Evolutionary conservation across 1,140 invertebrate genomes (phyloP).

Genomic region (Radopholus similis): DNA sequence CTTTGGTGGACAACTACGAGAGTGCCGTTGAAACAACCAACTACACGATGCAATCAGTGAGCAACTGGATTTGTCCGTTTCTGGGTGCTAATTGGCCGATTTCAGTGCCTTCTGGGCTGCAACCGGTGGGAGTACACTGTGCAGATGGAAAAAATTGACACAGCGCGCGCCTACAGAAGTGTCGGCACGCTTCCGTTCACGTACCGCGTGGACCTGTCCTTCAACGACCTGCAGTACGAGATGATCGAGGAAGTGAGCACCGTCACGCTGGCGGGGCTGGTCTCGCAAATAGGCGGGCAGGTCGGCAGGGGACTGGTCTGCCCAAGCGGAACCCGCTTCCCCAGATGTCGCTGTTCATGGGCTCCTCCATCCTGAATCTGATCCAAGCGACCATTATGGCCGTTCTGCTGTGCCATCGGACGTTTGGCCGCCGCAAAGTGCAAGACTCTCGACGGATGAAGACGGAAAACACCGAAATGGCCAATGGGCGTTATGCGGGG

Average conservation of each 20-base stretch:
- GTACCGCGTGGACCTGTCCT: slow-evolving; percentile 29
- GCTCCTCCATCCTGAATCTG: slow-evolving; percentile 29
- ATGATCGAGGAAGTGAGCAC: slow-evolving; percentile 27
- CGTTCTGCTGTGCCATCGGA: slow-evolving; percentile 15
- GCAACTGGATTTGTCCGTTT: not conserved
- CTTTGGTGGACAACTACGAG: slow-evolving; percentile 25
- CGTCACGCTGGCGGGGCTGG: slow-evolving; percentile 14
- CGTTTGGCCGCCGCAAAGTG: not conserved
- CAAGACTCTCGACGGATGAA: too few species aligned
- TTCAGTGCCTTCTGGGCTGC: slow-evolving; percentile 30
- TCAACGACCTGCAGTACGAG: slow-evolving; percentile 35
- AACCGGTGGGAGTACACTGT: slow-evolving; percentile 33
- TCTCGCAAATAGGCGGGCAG: slow-evolving; percentile 30
- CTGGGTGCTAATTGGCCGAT: not conserved
- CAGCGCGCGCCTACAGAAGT: slow-evolving; percentile 8
- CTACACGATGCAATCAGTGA: slow-evolving; percentile 25
- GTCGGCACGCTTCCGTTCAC: not conserved
- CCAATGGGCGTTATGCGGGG: too few species aligned
- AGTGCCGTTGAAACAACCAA: slow-evolving; percentile 23
- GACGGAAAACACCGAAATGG: too few species aligned
- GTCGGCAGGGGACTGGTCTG: not conserved
- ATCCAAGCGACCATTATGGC: slow-evolving; percentile 26
- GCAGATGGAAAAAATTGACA: slow-evolving; percentile 20
- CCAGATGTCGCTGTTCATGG: slow-evolving; percentile 31
- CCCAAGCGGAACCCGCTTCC: not conserved